These are phyloP conservation scores for Ateles fusciceps DNA, from an alignment of 2,797 vertebrate genomes.

Conservation along the genomic window DNA sequence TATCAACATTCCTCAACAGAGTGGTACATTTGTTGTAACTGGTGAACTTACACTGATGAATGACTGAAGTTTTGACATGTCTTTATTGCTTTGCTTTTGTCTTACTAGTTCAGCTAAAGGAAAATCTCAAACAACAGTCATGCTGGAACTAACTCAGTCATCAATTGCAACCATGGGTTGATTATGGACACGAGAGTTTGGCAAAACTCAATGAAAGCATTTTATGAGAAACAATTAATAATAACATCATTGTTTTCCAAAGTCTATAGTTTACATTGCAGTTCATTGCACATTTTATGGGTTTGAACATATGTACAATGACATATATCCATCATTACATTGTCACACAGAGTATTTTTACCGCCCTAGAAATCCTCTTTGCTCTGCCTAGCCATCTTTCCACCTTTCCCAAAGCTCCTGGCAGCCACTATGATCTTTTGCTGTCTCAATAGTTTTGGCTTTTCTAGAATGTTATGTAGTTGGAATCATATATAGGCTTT, in stretches of 20 bases:
- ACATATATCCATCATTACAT: not conserved
- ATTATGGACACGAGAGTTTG: not conserved
- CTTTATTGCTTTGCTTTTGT: not conserved
- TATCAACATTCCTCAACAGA: not conserved
- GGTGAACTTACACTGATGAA: not conserved
- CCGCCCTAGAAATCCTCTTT: not conserved
- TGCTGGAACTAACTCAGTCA: not conserved
- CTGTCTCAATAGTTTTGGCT: not conserved
- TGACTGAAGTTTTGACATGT: not conserved
- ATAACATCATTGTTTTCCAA: not conserved
- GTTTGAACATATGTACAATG: not conserved
- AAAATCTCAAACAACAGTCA: not conserved
- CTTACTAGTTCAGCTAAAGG: not conserved
- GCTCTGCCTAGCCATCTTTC: not conserved
- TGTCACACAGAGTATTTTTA: not conserved
- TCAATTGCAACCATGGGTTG: not conserved
- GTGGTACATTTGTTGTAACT: too few relatives aligned
- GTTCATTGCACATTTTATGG: not conserved
- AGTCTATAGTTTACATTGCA: not conserved
- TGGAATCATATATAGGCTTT: not conserved
- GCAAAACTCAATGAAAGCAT: not conserved
- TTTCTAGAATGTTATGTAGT: not conserved
- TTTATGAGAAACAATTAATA: not conserved
- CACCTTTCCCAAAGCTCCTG: not conserved
- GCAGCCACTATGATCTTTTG: not conserved